Evolutionary conservation across 1,140 invertebrate genomes (phyloP).

Genomic region (Mizuhopecten yessoensis): DNA sequence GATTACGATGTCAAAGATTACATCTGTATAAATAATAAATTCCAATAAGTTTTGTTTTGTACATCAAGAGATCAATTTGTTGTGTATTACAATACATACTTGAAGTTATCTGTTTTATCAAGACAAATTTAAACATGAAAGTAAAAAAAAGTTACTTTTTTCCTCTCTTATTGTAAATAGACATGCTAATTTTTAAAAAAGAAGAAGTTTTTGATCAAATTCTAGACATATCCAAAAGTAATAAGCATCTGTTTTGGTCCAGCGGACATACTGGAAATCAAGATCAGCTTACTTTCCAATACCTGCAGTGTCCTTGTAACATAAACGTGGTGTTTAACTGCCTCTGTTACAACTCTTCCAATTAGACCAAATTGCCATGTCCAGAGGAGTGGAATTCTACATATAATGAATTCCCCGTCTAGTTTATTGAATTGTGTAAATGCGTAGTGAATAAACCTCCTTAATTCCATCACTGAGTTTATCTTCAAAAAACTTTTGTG

Average conservation of each 20-base stretch:
- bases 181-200: neutral
- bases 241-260: neutral
- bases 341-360: neutral
- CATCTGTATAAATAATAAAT: no score
- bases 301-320: neutral
- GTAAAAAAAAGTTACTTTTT: neutral
- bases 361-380: neutral
- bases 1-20: no score
- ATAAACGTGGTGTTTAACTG: neutral
- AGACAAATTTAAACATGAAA: neutral
- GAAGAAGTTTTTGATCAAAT: no score
- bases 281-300: no score
- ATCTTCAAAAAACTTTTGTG: neutral
- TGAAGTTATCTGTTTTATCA: neutral
- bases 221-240: neutral
- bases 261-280: neutral
- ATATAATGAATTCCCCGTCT: neutral
- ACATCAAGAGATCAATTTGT: no score
- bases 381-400: neutral
- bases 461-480: neutral
- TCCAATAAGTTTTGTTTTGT: no score
- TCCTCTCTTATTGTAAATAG: neutral
- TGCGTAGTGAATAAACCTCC: neutral
- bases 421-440: neutral
- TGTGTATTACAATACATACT: neutral